Conservation (phyloP, 2,113 vertebrate genomes). For the Etheostoma spectabile region DNA sequence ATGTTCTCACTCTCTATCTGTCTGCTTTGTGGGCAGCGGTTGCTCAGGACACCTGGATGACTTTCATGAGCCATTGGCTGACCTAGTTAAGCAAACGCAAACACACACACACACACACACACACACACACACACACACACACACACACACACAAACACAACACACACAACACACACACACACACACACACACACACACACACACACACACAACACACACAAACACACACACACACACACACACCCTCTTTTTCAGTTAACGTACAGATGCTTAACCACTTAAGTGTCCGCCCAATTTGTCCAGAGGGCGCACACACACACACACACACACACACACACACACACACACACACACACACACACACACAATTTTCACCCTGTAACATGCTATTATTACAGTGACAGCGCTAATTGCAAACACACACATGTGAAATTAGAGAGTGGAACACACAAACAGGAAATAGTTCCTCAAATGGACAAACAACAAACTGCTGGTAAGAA, state of each 20-base stretch:
- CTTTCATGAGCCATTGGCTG: constrained; percentile 77
- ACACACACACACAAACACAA: too few species aligned
- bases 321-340: constrained; percentile 31
- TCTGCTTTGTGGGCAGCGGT: constrained; percentile 62
- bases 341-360: not conserved
- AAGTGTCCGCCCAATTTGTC: constrained; percentile 64
- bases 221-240: constrained; percentile 25
- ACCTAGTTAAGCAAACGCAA: constrained; percentile 74
- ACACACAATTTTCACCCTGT: constrained; percentile 40
- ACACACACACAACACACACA: constrained; percentile 20
- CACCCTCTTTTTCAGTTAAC: constrained; percentile 61
- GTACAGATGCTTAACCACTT: constrained; percentile 69
- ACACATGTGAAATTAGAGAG: constrained; percentile 49
- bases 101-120: constrained; percentile 18
- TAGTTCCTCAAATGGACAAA: constrained; percentile 32
- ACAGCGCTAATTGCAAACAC: not conserved
- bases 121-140: constrained; percentile 20
- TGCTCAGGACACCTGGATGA: constrained; percentile 77
- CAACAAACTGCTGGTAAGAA: constrained; percentile 36
- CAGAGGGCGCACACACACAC: constrained; percentile 31
- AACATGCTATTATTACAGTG: constrained; percentile 42
- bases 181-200: constrained; percentile 20
- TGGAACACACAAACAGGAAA: constrained; percentile 34
- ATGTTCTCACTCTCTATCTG: not conserved
- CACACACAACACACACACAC: constrained; percentile 13